Base-by-base conservation (phyloP, 2,888 invertebrate species). In the Bombylius discolor region DNA sequence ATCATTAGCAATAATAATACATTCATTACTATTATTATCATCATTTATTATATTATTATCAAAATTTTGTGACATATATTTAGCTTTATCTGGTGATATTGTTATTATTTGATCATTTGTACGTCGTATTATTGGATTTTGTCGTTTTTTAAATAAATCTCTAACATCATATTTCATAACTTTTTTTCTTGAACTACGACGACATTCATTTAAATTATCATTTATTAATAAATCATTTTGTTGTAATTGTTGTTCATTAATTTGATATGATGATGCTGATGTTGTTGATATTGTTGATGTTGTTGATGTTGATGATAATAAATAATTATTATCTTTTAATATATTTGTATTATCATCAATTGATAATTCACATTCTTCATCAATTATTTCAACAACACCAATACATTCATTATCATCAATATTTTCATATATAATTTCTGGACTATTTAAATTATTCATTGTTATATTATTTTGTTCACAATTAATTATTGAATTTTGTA, bases 161-260 rank as follows among this genome's bases (percentile, higher is more conserved):
- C 68, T 64, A 1, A 73, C 72, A 60, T 73, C 72, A 53, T 72
- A 73, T 61, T 73, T 73, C 4, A 67, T 67, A n/a, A 70, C 62
- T 62, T 72, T 72, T 55, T 73, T 72, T 12, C 72, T 69, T 4
- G 71, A 68, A 61, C 72, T 73, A 23, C 72, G 68, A 1, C 72
- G 65, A 49, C 71, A 68, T 49, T 70, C 69, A 5, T 42, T 42
- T 47, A 47, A 9, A 14, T 14, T 47, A 46, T 13, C 12, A 46
- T 8, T 11, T 11, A 4, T 4, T 11, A 4, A 11, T 42, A 42
- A 11, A 11, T 4, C 11, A 11, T 42, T 42, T 11, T 42, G 8
- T 11, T 8, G 12, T 1, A 11, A 4, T 11, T 11, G 4, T 11
- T 42, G 39, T 46, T 31, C 39, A 46, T 9, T 54, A 33, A 8